Conservation (phyloP, 1,140 invertebrate genomes). For the Bombus sibiricus region DNA sequence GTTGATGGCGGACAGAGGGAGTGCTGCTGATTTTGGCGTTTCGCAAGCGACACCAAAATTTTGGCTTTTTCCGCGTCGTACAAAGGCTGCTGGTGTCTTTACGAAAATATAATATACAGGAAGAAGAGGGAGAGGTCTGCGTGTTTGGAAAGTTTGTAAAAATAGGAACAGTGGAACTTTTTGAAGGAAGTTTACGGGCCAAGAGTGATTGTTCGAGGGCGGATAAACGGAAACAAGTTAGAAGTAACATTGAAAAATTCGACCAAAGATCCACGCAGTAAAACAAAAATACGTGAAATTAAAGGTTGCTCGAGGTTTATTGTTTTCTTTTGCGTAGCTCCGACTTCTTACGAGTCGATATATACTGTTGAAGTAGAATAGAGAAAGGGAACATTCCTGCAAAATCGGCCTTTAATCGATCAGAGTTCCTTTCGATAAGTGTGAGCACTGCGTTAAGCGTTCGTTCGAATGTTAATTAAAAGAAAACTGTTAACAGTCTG, state of each 20-base stretch:
- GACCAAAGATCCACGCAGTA: background rate
- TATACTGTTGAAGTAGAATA: background rate
- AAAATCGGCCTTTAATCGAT: conserved; percentile 27
- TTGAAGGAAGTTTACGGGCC: background rate
- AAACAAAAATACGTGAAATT: background rate
- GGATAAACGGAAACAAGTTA: background rate
- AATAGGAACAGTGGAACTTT: background rate
- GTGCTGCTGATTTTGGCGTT: background rate
- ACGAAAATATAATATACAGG: background rate
- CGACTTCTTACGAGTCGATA: background rate
- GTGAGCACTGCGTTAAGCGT: background rate
- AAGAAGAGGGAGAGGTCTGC: background rate
- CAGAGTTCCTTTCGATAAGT: conserved; percentile 27
- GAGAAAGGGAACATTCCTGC: background rate
- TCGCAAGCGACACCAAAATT: background rate
- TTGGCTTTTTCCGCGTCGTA: background rate
- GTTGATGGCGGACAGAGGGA: background rate
- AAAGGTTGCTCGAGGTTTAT: background rate
- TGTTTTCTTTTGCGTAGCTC: background rate
- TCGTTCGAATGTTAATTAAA: background rate
- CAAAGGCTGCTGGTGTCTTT: background rate
- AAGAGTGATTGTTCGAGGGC: background rate
- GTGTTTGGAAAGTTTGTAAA: background rate
- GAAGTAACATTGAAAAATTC: background rate
- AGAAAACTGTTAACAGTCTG: background rate